Evolutionary conservation across 2,113 vertebrate species (phyloP), one percentile per base, ranked within the genome.

Genomic region (Herpetotheres cachinnans): DNA sequence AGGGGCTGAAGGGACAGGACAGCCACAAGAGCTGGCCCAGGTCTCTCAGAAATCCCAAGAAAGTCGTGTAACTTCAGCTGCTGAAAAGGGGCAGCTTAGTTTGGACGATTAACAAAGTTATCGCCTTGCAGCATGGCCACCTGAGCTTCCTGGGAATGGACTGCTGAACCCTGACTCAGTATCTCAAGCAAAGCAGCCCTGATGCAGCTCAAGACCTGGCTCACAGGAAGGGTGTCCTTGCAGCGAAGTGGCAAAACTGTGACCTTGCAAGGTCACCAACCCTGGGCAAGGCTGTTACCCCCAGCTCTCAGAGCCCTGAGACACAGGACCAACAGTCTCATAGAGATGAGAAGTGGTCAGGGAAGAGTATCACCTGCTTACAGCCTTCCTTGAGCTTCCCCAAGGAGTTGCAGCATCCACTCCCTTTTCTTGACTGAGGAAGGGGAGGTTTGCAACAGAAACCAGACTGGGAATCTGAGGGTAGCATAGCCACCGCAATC

Each of bases 381-480:
- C 17, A 46, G 55, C 42, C 10, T 32, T 65, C 61, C 55, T 62
- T 0, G 0, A 65, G 42, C 47, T 56, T 71, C 54, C 58, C 26
- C 69, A 55, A 11, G 22, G 18, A 71, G 13, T 0, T 59, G 44
- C 52, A 89, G 50, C 26, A 86, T 24, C 44, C 40, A 24, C 21
- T 82, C 20, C 42, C 16, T 63, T 72, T 91, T 63, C 55, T 38
- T 52, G 56, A 65, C 19, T 0, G 2, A 83, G 52, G n/a, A 93
- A 63, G 62, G 16, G 25, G n/a, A 82, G 15, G 40, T 0, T 80
- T 58, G 54, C 49, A 82, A 49, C 16, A 72, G 61, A 74, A 83
- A 74, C 16, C 6, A 0, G 27, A 29, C 9, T 44, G 32, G 65
- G 65, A 90, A 71, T 32, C 17, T 11, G 62, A 52, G 62, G 32